Evolutionary conservation across 2,113 vertebrate species (phyloP).

Genomic region (Regulus satrapa): DNA sequence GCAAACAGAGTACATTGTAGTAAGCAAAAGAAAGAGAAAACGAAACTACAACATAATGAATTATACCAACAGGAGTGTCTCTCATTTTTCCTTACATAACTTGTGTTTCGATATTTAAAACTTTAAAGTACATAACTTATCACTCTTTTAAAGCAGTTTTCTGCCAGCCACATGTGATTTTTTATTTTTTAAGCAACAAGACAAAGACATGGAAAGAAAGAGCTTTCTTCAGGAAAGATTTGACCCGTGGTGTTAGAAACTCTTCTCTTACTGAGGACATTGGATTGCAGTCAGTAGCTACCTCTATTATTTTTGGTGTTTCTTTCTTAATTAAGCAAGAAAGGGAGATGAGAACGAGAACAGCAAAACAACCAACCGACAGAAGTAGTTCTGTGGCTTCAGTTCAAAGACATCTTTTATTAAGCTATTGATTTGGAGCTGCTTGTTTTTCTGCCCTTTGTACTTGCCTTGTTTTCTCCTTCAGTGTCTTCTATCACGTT

Average conservation of each 20-base stretch:
- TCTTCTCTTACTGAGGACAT: neutral
- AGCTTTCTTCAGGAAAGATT: neutral
- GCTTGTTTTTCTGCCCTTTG: neutral
- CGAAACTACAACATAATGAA: neutral
- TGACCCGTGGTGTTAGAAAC: neutral
- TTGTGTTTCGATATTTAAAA: neutral
- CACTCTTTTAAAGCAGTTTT: neutral
- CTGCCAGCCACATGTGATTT: neutral
- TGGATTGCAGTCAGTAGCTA: neutral
- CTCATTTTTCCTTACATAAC: neutral
- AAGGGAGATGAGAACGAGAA: neutral
- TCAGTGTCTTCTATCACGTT: neutral
- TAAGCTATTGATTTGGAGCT: neutral
- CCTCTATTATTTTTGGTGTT: neutral
- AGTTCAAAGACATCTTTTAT: neutral
- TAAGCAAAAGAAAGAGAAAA: neutral
- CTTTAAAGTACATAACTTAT: neutral
- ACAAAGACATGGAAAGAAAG: neutral
- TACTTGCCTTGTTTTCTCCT: neutral
- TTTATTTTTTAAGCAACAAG: neutral
- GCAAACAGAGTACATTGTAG: neutral
- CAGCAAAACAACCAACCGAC: neutral
- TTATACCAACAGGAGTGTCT: neutral
- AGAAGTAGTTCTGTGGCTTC: neutral
- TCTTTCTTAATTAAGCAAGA: neutral